Evolutionary conservation across 1,140 invertebrate species (phyloP), one percentile per base, ranked within the genome.

Genomic region (Ips typographus): DNA sequence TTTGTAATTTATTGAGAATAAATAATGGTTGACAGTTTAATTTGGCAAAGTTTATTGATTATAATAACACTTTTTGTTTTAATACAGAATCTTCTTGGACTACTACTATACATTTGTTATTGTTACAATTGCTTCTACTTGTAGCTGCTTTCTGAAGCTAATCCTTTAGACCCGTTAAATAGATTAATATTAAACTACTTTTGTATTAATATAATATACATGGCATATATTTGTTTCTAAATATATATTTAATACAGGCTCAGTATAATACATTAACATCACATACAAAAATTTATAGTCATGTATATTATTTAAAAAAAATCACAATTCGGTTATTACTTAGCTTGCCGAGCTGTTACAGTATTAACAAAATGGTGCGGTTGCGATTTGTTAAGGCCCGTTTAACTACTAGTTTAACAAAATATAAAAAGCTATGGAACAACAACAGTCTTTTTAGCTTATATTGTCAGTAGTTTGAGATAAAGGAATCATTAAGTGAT

Each of bases 161-260:
- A 44, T 42, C 64, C 62, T 63, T 73, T 77, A 76, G 75, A 76
- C 75, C 76, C 74, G 75, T 77, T 77, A 76, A 22, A 75, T 76
- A 75, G 75, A 77, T 77, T 77, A 55, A 22, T 49, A 77, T 75
- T 77, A 74, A 77, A 77, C 62, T 71, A 66, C 59, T 65, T 53
- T 57, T 65, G 62, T 72, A 62, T 57, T 68, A 62, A 63, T 53
- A 69, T 72, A 69, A 61, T 72, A 68, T 68, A 65, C 62, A 65
- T 55, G 40, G 7, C 39, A 63, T 70, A 65, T 67, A 67, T 63
- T 42, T 57, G n/a, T 60, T 44, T 70, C n/a, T 57, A 40, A 65
- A 71, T 56, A 68, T 68, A 68, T 53, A 68, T 69, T 69, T 56
- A 47, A 64, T 58, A 70, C 56, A 71, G 41, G 47, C 61, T 71